Base-by-base conservation (phyloP, 2,113 vertebrate species). In the Theristicus caerulescens region DNA sequence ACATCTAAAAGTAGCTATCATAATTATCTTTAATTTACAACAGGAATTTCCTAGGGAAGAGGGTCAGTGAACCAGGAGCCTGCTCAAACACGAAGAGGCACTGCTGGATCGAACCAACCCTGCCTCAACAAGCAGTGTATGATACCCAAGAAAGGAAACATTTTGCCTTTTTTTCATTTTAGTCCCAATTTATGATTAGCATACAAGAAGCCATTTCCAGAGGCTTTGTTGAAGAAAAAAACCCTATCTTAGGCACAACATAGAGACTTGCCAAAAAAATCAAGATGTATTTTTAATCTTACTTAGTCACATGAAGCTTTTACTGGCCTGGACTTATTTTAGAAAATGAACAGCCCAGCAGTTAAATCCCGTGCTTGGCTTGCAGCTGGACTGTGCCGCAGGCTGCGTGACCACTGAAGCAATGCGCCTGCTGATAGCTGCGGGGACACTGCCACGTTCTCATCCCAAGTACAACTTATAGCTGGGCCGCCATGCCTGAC, bases 401-500 rank as follows among this genome's bases (percentile, higher is more conserved):
- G 42, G 36, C 40, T 67, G 16, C 10, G 69, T 8, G 76, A 19
- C 40, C 24, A 2, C 52, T 34, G 70, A 18, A 57, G 46, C 47
- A n/a, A 11, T 1, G 2, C 3, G 1, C 7, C 73, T 1, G 1
- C 21, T 4, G 7, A 47, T 2, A 47, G 58, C 79, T 71, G 36
- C 2, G 5, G 55, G 27, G 36, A 72, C 17, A 7, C 2, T 24
- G 66, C 59, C 65, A 47, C 31, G 3, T 16, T 17, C 64, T 73
- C 55, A 21, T 9, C 32, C 24, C 81, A 73, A 14, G 32, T 16
- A 6, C 1, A 2, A 29, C 34, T 36, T 26, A 19, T 0, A 92
- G 66, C 51, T 42, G 1, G 6, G 58, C 18, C 47, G 9, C 1
- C 7, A 3, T 42, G 42, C 16, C 58, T 31, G 27, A 64, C 55